Evolutionary conservation across 2,797 vertebrate species (phyloP), one percentile per base, ranked within the genome.

Genomic region (Etheostoma perlongum): DNA sequence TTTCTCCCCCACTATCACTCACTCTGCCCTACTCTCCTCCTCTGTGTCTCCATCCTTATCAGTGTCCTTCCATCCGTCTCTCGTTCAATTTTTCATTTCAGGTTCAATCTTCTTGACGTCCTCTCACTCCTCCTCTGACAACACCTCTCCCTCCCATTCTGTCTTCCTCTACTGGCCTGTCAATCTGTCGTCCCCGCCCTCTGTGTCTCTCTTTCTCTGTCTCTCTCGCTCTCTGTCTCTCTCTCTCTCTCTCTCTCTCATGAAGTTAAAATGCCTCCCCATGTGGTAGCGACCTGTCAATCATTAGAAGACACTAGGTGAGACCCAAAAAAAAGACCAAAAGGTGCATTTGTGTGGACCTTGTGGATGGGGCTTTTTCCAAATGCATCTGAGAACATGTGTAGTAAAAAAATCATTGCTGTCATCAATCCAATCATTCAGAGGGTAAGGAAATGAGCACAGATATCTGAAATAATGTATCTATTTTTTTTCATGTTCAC

Each of bases 11-110:
- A 63, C 74, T 80, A 88, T 82, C 81, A 78, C 74, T 79, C 55
- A 33, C 82, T 75, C 78, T 75, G 61, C 74, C 78, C 72, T 19
- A 1, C 73, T 84, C 81, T 81, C 78, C 79, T 83, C 73, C 52
- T 81, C 83, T 83, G 84, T 89, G 90, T 90, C 84, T 82, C 85
- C 79, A 75, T 77, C 85, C 90, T 90, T 92, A 93, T 93, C 91
- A 85, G 68, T 27, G 63, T 91, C 90, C 74, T 85, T 88, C 83
- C 89, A 93, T 91, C 89, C 83, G 84, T 89, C 88, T 87, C 89
- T 52, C 62, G 88, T 88, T 91, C 89, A 92, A 92, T 93, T 93
- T 94, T 90, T 93, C 90, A 94, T 93, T 94, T 93, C 92, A 93
- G 89, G 90, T 91, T 86, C 85, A 91, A 93, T 94, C 89, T 92